Conservation (phyloP, 2,797 vertebrate genomes). For the Rhynchonycteris naso region DNA sequence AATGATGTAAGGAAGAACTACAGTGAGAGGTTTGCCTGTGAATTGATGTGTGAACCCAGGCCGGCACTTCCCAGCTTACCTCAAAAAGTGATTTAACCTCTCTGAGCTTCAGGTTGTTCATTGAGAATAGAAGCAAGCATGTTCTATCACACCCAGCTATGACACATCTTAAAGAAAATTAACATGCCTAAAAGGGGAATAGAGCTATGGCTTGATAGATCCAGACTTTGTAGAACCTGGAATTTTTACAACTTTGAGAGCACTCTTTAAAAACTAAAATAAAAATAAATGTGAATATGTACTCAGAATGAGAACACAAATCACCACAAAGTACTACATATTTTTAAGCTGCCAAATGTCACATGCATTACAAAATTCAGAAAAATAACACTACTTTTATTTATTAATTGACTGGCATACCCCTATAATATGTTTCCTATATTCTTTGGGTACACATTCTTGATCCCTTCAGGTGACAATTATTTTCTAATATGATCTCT, state of each 20-base stretch:
- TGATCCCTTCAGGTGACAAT: constrained; percentile 7
- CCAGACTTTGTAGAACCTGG: background rate
- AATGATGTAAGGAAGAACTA: background rate
- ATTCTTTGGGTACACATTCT: background rate
- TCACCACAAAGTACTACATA: background rate
- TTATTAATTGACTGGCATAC: background rate
- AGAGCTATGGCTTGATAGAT: background rate
- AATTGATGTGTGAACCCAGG: background rate
- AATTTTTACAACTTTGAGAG: background rate
- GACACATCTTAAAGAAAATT: background rate
- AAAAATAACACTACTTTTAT: constrained; percentile 11
- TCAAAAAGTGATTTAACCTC: background rate
- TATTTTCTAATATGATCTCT: constrained; percentile 61
- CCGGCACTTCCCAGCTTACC: background rate
- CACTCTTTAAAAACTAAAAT: background rate
- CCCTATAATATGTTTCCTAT: background rate
- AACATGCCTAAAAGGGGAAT: background rate
- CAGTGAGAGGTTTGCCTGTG: background rate
- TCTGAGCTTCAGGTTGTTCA: background rate
- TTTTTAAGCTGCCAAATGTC: constrained; percentile 27
- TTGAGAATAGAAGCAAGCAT: background rate
- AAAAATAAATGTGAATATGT: background rate
- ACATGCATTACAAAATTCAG: background rate
- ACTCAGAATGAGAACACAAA: constrained; percentile 2
- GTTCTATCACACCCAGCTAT: background rate